Percentiles rank a stretch among this genome's conserved stretches.
phyloP scores from a whole-genome alignment of 2,888 invertebrate species.

The Lycophotia porphyrea region DNA sequence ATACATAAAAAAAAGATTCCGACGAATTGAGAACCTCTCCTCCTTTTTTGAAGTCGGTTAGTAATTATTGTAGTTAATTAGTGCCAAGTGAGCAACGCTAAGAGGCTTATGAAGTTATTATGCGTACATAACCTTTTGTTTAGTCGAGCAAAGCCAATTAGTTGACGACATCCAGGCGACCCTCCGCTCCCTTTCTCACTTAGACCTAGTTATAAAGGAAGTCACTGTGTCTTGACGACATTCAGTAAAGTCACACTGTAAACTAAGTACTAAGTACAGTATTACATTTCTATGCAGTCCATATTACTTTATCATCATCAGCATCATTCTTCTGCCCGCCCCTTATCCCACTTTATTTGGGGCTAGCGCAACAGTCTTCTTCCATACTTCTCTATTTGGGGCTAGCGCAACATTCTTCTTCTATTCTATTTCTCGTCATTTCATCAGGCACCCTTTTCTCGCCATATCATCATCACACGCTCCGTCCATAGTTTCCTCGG shows the following conservation, averaged over 20 bases:
- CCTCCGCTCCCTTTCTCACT: slow-evolving; percentile 42
- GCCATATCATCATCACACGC: neutral
- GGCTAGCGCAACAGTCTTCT: neutral
- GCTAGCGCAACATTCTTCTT: neutral
- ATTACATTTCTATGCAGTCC: neutral
- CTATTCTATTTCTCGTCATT: too few species aligned
- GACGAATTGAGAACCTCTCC: too few species aligned
- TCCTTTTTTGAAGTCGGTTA: too few species aligned
- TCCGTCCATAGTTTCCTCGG: too few species aligned
- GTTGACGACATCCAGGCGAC: slow-evolving; percentile 35
- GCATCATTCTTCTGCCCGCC: neutral
- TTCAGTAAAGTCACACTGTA: neutral
- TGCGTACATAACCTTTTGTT: slow-evolving; percentile 54
- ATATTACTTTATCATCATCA: neutral
- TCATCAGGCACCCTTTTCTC: too few species aligned
- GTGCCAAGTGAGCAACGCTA: slow-evolving; percentile 23
- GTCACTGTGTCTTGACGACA: slow-evolving; percentile 8
- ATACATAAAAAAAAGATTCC: too few species aligned
- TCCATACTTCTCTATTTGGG: too few species aligned
- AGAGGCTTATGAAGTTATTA: slow-evolving; percentile 48
- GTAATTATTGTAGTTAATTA: slow-evolving; percentile 30
- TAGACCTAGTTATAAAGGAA: slow-evolving; percentile 55
- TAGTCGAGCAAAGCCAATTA: slow-evolving; percentile 57
- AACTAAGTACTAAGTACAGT: neutral
- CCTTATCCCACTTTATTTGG: neutral